Evolutionary conservation across 2,888 invertebrate genomes (phyloP).

Genomic region (Eristalinus aeneus): DNA sequence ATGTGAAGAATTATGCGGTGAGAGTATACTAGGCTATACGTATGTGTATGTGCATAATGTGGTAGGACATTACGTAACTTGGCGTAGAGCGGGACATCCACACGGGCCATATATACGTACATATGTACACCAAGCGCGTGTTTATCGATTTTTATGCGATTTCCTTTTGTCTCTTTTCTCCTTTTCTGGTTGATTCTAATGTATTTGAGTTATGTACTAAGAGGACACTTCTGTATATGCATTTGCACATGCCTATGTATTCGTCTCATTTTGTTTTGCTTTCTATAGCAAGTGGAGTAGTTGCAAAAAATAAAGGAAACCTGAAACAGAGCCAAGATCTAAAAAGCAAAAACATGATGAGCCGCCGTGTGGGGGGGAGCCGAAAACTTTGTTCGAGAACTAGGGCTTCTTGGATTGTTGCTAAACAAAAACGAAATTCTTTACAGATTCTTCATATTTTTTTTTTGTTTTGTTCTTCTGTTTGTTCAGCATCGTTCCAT

Average conservation of each 20-base stretch:
- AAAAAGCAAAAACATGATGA: constrained; percentile 5
- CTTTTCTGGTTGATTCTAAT: constrained; percentile 4
- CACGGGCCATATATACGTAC: neutral
- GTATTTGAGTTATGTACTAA: constrained; percentile 39
- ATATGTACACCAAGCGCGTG: constrained; percentile 37
- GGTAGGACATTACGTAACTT: constrained; percentile 53
- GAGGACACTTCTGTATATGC: constrained; percentile 18
- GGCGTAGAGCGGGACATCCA: constrained; percentile 32
- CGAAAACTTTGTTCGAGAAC: constrained; percentile 60
- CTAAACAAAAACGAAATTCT: constrained; percentile 35
- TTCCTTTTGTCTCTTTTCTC: constrained; percentile 63
- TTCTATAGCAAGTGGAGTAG: constrained; percentile 36
- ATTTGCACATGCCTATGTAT: constrained; percentile 7
- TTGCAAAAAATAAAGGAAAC: constrained; percentile 10
- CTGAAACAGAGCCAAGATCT: constrained; percentile 35
- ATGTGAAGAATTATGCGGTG: constrained; percentile 49
- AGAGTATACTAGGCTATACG: constrained; percentile 20
- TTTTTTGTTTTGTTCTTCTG: neutral
- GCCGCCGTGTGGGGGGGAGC: constrained; percentile 13
- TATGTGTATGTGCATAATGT: constrained; percentile 26
- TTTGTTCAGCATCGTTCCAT: neutral
- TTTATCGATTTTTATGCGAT: constrained; percentile 60
- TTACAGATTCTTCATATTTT: constrained; percentile 28
- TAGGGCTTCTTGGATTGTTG: constrained; percentile 61
- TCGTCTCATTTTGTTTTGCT: constrained; percentile 31